These are phyloP conservation scores for Heliconius ethilla DNA, from an alignment of 2,888 invertebrate species.

Conservation along the genomic window DNA sequence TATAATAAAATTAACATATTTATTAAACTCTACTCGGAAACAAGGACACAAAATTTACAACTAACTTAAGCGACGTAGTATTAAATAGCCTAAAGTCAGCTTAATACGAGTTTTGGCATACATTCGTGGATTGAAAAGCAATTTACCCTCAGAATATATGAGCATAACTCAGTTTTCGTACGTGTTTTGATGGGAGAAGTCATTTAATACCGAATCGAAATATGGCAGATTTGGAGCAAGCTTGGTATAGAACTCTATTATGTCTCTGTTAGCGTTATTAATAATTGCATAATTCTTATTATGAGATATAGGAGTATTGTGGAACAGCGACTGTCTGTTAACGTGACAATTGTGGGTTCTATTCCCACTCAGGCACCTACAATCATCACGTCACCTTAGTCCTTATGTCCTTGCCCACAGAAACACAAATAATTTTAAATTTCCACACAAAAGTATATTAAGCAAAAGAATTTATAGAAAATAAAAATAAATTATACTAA, in stretches of 20 bases:
- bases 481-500: neutral
- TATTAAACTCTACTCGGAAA: conserved; percentile 5
- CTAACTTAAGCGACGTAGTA: conserved; percentile 7
- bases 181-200: conserved; percentile 12
- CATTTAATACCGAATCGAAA: neutral
- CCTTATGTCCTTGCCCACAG: too few relatives aligned
- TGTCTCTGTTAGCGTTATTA: neutral
- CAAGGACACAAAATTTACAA: conserved; percentile 4
- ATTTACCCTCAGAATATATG: conserved; percentile 33
- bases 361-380: too few relatives aligned
- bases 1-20: conserved; percentile 6
- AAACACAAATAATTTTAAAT: too few relatives aligned
- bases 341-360: too few relatives aligned
- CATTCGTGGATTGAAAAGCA: conserved; percentile 34
- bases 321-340: too few relatives aligned
- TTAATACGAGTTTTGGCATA: conserved; percentile 26
- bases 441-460: neutral
- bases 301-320: too few relatives aligned
- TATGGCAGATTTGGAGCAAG: neutral
- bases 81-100: conserved; percentile 22
- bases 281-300: neutral
- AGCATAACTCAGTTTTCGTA: neutral
- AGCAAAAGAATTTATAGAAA: neutral
- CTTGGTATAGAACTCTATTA: neutral
- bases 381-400: too few relatives aligned